Evolutionary conservation across 2,888 invertebrate genomes (phyloP), one percentile per base, ranked within the genome.

Genomic region (Pimpla rufipes): DNA sequence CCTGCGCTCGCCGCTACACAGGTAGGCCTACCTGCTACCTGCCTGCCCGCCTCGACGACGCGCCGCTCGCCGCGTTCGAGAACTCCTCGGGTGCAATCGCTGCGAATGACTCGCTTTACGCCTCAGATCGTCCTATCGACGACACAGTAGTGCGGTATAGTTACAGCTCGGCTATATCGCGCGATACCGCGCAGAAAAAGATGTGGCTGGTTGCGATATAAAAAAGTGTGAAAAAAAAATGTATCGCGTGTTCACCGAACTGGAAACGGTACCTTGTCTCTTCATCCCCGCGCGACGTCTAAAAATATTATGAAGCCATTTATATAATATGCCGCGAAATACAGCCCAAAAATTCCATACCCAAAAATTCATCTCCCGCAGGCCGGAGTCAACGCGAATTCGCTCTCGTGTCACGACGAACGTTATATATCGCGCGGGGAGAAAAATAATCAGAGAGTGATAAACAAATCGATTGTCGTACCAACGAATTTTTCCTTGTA

Each of bases 51-150:
- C 67, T 66, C 16, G 50, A 35, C 37, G 76, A 47, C 66, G 45
- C 45, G 37, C 35, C 11, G 42, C 11, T 21, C 66, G 55, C n/a
- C 57, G 57, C 16, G 40, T 35, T 55, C 52, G 64, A 29, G 16
- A 55, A 2, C 50, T 47, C 13, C 7, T 40, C 47, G 66, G 50
- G 73, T 50, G 77, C 67, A 77, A 81, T 73, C 77, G 67, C 77
- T 71, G 71, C 37, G 50, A 81, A 81, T 57, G 50, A 59, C 73
- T 67, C 50, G 81, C 10, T 77, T 81, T 47, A 67, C 71, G 71
- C 76, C 57, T 64, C 55, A 66, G 50, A 73, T 73, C 16, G 35
- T 67, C 71, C 18, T 52, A 70, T 52, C 52, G 52, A 11, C 70
- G n/a, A 37, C 55, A 50, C 68, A 29, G 23, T 37, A 18, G 42